Percentiles rank a stretch among this genome's conserved stretches.
Conservation (phyloP, 2,113 vertebrate genomes). For the Nerophis ophidion region DNA sequence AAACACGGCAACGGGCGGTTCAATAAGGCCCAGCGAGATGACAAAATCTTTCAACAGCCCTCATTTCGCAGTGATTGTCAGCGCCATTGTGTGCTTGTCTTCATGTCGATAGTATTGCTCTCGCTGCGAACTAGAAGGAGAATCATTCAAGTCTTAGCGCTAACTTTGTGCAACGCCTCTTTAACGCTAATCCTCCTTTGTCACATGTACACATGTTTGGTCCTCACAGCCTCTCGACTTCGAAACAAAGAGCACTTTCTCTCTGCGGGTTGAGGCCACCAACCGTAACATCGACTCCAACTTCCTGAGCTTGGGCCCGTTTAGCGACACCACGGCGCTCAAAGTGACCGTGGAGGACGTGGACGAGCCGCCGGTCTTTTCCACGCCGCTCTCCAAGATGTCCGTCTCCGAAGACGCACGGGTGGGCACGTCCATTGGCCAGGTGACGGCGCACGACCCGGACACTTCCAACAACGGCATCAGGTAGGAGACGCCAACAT, state of each 20-base stretch:
- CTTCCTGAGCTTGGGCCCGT: slow-evolving; percentile 83
- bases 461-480: slow-evolving; percentile 83
- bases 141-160: slow-evolving; percentile 25
- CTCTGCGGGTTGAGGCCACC: slow-evolving; percentile 85
- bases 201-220: not conserved
- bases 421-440: slow-evolving; percentile 85
- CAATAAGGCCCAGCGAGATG: slow-evolving; percentile 32
- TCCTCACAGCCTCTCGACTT: slow-evolving; percentile 84
- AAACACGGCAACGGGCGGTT: slow-evolving; percentile 26
- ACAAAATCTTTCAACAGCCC: slow-evolving; percentile 32
- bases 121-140: slow-evolving; percentile 31
- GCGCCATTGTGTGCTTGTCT: slow-evolving; percentile 10
- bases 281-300: slow-evolving; percentile 88
- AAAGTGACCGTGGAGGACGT: slow-evolving; percentile 90
- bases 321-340: slow-evolving; percentile 83
- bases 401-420: slow-evolving; percentile 86
- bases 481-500: slow-evolving; percentile 70
- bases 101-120: slow-evolving; percentile 43
- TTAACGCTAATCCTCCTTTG: slow-evolving; percentile 11
- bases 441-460: slow-evolving; percentile 86
- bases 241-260: slow-evolving; percentile 86
- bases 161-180: slow-evolving; percentile 25
- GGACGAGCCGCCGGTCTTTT: slow-evolving; percentile 88
- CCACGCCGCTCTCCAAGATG: slow-evolving; percentile 76
- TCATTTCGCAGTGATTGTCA: slow-evolving; percentile 30